Evolutionary conservation across 1,140 invertebrate genomes (phyloP).

Genomic region (Drosophila arawakana): DNA sequence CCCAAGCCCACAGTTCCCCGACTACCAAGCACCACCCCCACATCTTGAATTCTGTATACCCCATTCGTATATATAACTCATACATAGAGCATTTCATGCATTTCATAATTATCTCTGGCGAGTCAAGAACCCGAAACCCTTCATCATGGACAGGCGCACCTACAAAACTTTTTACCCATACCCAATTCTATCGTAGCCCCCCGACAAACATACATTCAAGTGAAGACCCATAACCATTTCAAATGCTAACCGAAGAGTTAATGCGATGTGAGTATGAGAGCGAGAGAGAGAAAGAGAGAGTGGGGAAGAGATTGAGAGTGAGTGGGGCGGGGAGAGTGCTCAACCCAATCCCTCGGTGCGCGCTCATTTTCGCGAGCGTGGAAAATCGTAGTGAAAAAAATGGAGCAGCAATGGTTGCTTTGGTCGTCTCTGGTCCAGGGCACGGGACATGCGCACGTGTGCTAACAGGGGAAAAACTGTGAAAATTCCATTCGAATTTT

Average conservation of each 20-base stretch:
- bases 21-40: background rate
- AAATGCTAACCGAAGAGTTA: constrained; percentile 58
- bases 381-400: constrained; percentile 68
- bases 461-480: constrained; percentile 49
- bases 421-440: constrained; percentile 43
- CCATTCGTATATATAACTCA: constrained; percentile 61
- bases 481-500: constrained; percentile 67
- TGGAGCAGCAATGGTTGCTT: constrained; percentile 44
- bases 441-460: constrained; percentile 75
- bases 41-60: background rate
- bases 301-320: background rate
- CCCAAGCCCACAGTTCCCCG: background rate
- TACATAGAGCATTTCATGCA: constrained; percentile 77
- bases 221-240: constrained; percentile 42
- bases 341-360: constrained; percentile 33
- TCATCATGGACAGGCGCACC: constrained; percentile 74
- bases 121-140: constrained; percentile 76
- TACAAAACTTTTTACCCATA: constrained; percentile 43
- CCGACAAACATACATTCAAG: constrained; percentile 31
- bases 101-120: constrained; percentile 76
- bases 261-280: constrained; percentile 11
- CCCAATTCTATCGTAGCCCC: background rate
- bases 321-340: background rate
- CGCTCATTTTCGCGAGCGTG: constrained; percentile 82
- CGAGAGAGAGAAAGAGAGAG: constrained; percentile 13